phyloP scores from a whole-genome alignment of 2,888 invertebrate species.

The Nematopogon swammerdamellus region DNA sequence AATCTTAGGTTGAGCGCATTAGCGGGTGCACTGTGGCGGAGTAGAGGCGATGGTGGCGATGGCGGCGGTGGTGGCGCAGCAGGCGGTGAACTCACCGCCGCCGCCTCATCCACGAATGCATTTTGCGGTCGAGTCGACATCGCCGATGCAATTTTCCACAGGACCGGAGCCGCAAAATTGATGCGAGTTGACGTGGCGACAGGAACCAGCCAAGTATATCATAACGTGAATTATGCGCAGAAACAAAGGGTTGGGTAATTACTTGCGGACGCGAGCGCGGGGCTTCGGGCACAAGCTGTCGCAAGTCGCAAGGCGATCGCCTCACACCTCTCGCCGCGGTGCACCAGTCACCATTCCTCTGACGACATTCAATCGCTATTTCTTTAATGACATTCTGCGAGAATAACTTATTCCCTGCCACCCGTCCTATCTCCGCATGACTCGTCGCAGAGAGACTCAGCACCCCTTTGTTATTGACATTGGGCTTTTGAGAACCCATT shows the following conservation, averaged over 20 bases:
- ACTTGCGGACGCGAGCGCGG: background rate
- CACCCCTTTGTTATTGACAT: too few relatives aligned
- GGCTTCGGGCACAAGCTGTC: background rate
- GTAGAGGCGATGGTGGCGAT: too few relatives aligned
- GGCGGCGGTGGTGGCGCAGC: too few relatives aligned
- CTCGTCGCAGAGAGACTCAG: too few relatives aligned
- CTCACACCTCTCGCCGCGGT: background rate
- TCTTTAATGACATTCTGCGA: too few relatives aligned
- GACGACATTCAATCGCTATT: too few relatives aligned
- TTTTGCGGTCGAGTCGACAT: slow-evolving; percentile 31
- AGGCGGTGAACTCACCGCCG: background rate
- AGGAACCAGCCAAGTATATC: slow-evolving; percentile 15
- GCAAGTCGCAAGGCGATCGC: too few relatives aligned
- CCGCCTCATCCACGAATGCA: slow-evolving; percentile 18
- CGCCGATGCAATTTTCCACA: slow-evolving; percentile 43
- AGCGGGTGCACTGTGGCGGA: background rate
- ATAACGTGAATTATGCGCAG: background rate
- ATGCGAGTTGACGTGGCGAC: slow-evolving; percentile 46
- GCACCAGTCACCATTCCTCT: too few relatives aligned
- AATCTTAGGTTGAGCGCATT: background rate
- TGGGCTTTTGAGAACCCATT: too few relatives aligned
- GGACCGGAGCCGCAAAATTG: slow-evolving; percentile 33
- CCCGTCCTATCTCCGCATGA: too few relatives aligned
- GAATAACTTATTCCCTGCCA: too few relatives aligned
- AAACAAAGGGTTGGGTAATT: background rate